Conservation (phyloP, 2,113 vertebrate genomes). For the Malurus elegans region DNA sequence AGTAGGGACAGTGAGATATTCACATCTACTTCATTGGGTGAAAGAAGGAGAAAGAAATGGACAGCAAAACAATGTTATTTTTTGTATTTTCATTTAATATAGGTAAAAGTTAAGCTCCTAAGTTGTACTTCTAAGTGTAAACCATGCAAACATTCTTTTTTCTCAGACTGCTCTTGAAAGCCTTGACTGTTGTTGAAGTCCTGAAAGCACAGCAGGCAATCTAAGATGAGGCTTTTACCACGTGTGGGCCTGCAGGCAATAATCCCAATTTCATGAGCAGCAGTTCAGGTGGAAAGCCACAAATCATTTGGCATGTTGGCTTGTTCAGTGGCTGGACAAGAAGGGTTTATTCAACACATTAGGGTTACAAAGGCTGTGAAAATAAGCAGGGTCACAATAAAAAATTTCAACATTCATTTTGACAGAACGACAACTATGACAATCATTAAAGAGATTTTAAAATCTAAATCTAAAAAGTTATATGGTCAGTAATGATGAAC, state of each 20-base stretch:
- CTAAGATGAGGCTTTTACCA: neutral
- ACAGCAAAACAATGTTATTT: neutral
- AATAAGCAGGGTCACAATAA: neutral
- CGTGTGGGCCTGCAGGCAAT: neutral
- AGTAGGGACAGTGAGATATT: neutral
- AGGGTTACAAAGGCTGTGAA: conserved; percentile 22
- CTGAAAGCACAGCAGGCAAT: neutral
- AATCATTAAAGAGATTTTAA: neutral
- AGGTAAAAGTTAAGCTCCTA: neutral
- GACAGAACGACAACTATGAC: neutral
- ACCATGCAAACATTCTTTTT: neutral
- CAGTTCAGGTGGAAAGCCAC: conserved; percentile 29
- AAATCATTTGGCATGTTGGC: conserved; percentile 3
- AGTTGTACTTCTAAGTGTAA: neutral
- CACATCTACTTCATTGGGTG: neutral
- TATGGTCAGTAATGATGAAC: fast-evolving
- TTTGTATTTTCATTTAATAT: neutral
- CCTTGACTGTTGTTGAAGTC: neutral
- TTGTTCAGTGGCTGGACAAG: conserved; percentile 15
- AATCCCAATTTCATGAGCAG: neutral
- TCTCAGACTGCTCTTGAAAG: neutral
- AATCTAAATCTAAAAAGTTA: neutral
- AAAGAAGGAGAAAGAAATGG: neutral
- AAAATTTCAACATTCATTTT: neutral
- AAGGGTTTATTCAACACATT: conserved; percentile 36